Evolutionary conservation across 2,797 vertebrate genomes (phyloP).

Genomic region (Paguma larvata): DNA sequence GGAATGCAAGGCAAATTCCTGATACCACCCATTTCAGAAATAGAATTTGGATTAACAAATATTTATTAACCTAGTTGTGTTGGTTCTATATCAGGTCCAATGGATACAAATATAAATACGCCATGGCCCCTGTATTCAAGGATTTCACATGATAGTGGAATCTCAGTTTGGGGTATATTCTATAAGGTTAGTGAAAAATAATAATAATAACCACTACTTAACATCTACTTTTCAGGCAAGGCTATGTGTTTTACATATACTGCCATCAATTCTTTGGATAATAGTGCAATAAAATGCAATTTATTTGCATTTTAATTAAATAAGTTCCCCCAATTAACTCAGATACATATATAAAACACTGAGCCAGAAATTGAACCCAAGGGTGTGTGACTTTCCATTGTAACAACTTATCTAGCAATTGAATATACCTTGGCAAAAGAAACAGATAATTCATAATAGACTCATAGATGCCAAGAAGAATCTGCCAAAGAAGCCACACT

Average conservation of each 20-base stretch:
- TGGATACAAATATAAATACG: background rate
- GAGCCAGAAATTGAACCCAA: slow-evolving; percentile 8
- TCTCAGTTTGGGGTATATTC: background rate
- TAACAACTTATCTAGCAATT: slow-evolving; percentile 14
- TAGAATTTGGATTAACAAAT: background rate
- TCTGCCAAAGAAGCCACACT: slow-evolving; percentile 2
- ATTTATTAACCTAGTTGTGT: slow-evolving; percentile 25
- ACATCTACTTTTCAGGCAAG: background rate
- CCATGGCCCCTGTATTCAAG: background rate
- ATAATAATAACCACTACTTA: background rate
- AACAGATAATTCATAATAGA: slow-evolving; percentile 31
- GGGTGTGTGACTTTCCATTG: background rate
- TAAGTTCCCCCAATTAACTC: background rate
- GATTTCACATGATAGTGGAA: background rate
- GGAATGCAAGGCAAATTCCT: background rate
- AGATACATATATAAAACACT: background rate
- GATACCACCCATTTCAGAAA: slow-evolving; percentile 8
- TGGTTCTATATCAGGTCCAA: background rate
- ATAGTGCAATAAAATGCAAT: background rate
- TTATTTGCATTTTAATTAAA: slow-evolving; percentile 58
- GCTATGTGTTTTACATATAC: background rate
- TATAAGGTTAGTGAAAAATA: background rate
- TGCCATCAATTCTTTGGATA: background rate
- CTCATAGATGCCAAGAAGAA: background rate
- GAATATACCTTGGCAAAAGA: slow-evolving; percentile 11